These are phyloP conservation scores for Diogma glabrata DNA, from an alignment of 2,888 invertebrate genomes.

Conservation along the genomic window DNA sequence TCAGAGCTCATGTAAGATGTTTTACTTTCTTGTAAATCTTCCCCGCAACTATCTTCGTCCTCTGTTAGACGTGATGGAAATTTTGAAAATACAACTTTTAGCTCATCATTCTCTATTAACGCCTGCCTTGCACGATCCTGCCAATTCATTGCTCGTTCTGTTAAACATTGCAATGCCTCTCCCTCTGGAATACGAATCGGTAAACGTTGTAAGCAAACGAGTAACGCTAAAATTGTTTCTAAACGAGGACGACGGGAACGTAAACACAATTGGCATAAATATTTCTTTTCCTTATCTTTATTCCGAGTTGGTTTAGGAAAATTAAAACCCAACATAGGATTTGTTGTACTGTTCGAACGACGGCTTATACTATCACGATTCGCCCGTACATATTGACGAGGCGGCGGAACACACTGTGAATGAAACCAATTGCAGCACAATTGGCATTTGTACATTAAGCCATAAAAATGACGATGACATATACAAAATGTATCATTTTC, in stretches of 20 bases:
- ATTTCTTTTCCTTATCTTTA: slow-evolving; percentile 46
- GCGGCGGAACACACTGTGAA: slow-evolving; percentile 35
- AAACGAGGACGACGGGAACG: slow-evolving; percentile 76
- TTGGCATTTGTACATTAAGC: slow-evolving; percentile 85
- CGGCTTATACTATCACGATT: too few relatives aligned
- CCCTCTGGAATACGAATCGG: slow-evolving; percentile 79
- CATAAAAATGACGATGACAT: slow-evolving; percentile 62
- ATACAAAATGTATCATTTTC: slow-evolving; percentile 56
- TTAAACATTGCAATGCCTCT: slow-evolving; percentile 81
- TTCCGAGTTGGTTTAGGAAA: slow-evolving; percentile 28
- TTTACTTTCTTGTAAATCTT: too few relatives aligned
- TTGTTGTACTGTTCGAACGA: slow-evolving; percentile 26
- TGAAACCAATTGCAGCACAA: slow-evolving; percentile 95
- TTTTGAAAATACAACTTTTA: too few relatives aligned
- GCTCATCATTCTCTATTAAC: too few relatives aligned
- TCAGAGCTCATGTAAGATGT: too few relatives aligned
- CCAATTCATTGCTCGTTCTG: slow-evolving; percentile 93
- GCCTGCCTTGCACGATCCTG: slow-evolving; percentile 74
- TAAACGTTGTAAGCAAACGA: slow-evolving; percentile 64
- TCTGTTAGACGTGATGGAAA: too few relatives aligned
- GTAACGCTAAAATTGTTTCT: slow-evolving; percentile 64
- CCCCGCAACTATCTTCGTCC: too few relatives aligned
- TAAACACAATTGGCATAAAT: slow-evolving; percentile 79
- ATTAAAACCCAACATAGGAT: slow-evolving; percentile 31
- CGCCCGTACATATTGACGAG: slow-evolving; percentile 19